phyloP scores from a whole-genome alignment of 2,113 vertebrate genomes.

The Gasterosteus aculeatus region DNA sequence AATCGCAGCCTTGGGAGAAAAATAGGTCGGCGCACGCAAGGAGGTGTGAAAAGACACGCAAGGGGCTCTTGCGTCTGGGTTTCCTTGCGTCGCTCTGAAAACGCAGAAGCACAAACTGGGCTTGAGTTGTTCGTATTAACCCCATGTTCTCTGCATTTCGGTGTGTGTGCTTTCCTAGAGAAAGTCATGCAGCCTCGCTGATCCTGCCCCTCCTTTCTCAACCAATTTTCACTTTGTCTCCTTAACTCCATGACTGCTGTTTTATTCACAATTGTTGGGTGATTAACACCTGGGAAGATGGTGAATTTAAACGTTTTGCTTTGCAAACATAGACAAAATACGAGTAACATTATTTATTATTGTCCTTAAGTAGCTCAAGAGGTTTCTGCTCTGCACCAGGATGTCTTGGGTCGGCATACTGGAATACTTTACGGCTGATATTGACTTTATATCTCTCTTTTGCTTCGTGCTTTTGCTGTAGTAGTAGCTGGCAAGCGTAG shows the following conservation, averaged over 20 bases:
- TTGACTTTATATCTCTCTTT: slow-evolving; percentile 45
- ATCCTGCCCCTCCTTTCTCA: not conserved
- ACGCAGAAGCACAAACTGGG: no score
- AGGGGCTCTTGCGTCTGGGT: no score
- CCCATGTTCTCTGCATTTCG: not conserved
- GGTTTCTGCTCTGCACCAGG: not conserved
- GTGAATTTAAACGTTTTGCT: not conserved
- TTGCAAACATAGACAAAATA: not conserved
- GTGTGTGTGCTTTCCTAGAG: not conserved
- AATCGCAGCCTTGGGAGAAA: no score
- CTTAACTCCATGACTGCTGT: not conserved
- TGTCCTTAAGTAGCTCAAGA: not conserved
- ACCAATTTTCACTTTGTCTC: not conserved
- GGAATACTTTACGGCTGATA: slow-evolving; percentile 13
- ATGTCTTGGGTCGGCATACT: not conserved
- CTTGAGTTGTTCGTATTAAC: not conserved
- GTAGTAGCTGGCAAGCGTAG: slow-evolving; percentile 37
- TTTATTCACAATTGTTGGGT: not conserved
- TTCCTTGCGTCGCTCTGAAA: no score
- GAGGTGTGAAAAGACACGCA: no score
- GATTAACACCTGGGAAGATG: not conserved
- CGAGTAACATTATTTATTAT: not conserved
- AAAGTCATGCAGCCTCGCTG: no score
- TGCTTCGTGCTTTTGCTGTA: slow-evolving; percentile 48
- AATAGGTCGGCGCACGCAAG: no score